Evolutionary conservation across 2,797 vertebrate genomes (phyloP), one percentile per base, ranked within the genome.

Genomic region (Parambassis ranga): DNA sequence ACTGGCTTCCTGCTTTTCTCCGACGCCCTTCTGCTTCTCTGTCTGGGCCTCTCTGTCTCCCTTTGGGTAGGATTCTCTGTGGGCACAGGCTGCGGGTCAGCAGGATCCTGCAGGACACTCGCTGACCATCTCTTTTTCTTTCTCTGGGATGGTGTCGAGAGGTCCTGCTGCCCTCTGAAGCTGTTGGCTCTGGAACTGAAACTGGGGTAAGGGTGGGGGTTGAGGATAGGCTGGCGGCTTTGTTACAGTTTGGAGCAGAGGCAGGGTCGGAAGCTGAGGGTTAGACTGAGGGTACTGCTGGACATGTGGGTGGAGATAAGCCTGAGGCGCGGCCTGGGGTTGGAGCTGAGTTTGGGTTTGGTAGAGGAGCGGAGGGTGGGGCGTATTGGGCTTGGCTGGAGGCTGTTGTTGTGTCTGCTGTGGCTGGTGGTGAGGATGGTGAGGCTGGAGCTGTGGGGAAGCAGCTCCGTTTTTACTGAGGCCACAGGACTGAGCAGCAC

Each of bases 401-500:
- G 68, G 71, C 65, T 61, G 77, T 0, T 81, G 86, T 62, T 74
- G 87, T 0, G 43, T 43, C 57, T 75, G 86, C 52, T 51, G 77
- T 0, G 24, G 81, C 53, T 71, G 83, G 64, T 81, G 71, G 16
- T 20, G 61, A 14, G 66, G 74, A n/a, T 77, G 80, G 63, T 70
- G n/a, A n/a, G n/a, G 87, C 53, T 73, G 89, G 67, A 81, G 89
- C 79, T 83, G 90, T 0, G 94, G 93, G 0, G 92, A 93, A 23
- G 93, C 85, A 0, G 93, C 90, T 59, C 93, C 92, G 0, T 94
- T 94, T 82, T 95, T 94, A 75, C 91, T 94, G 15, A 97, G 92
- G 48, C 95, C 95, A 0, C 94, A 95, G 20, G 95, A 95, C 84
- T 95, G 95, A 42, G 95, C 94, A 0, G 95, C 94, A 4, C 94